These are phyloP conservation scores for Frankliniella intonsa DNA, from an alignment of 2,888 invertebrate species.

Conservation along the genomic window DNA sequence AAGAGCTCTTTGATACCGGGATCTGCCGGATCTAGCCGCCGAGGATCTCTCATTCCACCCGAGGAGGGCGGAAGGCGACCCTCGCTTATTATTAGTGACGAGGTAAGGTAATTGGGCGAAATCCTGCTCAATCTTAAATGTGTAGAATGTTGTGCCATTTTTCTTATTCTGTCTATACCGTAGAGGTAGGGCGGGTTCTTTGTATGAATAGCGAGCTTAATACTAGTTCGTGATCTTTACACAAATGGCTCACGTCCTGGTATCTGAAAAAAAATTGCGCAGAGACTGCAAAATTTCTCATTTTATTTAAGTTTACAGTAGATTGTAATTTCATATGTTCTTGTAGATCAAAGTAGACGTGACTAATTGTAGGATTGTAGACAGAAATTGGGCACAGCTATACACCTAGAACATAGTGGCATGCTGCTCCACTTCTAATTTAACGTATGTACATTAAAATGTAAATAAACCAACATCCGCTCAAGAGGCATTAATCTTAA, in stretches of 20 bases:
- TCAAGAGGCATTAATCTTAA: too few relatives aligned
- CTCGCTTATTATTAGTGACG: slow-evolving; percentile 87
- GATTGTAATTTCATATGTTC: too few relatives aligned
- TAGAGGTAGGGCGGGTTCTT: slow-evolving; percentile 28
- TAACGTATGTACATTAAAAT: too few relatives aligned
- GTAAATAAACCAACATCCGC: too few relatives aligned
- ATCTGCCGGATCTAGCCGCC: slow-evolving; percentile 60
- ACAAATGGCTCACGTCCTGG: too few relatives aligned
- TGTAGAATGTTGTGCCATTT: not conserved
- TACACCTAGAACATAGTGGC: too few relatives aligned
- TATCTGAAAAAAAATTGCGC: not conserved
- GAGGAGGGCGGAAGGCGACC: slow-evolving; percentile 82
- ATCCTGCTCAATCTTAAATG: not conserved
- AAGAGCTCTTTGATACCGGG: slow-evolving; percentile 71
- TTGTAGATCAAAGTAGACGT: not conserved
- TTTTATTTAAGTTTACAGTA: not conserved
- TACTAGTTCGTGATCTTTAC: too few relatives aligned
- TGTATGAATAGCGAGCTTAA: slow-evolving; percentile 29
- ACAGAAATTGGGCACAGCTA: too few relatives aligned
- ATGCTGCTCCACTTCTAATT: too few relatives aligned
- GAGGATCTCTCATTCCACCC: slow-evolving; percentile 87
- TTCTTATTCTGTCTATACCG: slow-evolving; percentile 33
- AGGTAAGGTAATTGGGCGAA: slow-evolving; percentile 57
- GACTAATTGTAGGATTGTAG: not conserved
- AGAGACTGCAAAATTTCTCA: slow-evolving; percentile 9